phyloP scores from a whole-genome alignment of 2,888 invertebrate species.

The Matsumyia berberina region DNA sequence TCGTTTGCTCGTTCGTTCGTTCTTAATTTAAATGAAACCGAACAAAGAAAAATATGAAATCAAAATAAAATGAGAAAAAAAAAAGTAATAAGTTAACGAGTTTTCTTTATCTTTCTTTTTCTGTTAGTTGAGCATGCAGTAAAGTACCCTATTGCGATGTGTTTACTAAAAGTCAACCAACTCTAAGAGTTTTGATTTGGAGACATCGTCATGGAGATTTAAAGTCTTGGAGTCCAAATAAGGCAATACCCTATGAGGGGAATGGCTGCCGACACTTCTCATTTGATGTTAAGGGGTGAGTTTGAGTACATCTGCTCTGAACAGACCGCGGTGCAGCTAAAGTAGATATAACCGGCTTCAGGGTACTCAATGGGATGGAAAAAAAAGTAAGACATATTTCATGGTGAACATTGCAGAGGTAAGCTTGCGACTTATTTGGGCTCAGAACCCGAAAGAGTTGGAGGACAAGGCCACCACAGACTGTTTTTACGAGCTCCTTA shows the following conservation, averaged over 20 bases:
- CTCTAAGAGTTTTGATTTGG: conserved; percentile 38
- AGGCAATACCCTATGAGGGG: conserved; percentile 20
- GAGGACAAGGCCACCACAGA: no score
- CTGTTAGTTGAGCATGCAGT: conserved; percentile 58
- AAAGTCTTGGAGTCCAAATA: conserved; percentile 2
- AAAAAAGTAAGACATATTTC: no score
- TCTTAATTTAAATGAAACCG: conserved; percentile 73
- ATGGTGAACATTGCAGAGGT: no score
- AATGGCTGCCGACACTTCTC: background rate
- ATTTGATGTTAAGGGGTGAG: background rate
- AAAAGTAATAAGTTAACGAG: conserved; percentile 69
- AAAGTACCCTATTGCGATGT: conserved; percentile 41
- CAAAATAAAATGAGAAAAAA: conserved; percentile 60
- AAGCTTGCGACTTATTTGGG: no score
- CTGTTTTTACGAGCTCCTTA: no score
- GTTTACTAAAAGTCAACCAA: conserved; percentile 68
- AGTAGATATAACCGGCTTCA: no score
- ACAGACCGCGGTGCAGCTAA: no score
- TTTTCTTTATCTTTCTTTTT: conserved; percentile 55
- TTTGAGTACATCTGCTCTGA: no score
- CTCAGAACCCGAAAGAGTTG: no score
- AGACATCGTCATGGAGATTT: conserved; percentile 21
- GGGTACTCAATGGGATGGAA: no score
- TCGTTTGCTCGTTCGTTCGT: conserved; percentile 58
- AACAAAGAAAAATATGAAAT: conserved; percentile 71